Evolutionary conservation across 1,140 invertebrate genomes (phyloP).

Genomic region (Babylonia areolata): DNA sequence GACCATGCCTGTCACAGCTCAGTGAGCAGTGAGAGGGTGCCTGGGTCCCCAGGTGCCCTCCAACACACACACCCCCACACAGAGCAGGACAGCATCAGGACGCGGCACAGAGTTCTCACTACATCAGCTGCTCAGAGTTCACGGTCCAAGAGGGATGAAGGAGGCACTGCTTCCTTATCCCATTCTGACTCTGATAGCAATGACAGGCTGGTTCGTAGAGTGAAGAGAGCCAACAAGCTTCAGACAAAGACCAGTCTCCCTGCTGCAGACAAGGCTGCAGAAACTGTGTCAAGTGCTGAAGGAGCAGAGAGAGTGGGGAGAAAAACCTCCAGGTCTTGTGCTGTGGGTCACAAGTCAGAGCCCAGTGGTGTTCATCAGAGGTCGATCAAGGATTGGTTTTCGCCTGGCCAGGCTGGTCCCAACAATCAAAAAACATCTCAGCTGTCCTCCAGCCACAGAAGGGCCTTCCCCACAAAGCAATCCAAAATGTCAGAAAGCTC

Average conservation of each 20-base stretch:
- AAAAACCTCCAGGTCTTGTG: not conserved
- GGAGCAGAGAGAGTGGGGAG: not conserved
- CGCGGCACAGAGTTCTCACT: not conserved
- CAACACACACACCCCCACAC: not conserved
- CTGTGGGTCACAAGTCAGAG: not conserved
- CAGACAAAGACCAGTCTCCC: not conserved
- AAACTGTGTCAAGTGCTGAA: not conserved
- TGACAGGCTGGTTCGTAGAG: not conserved
- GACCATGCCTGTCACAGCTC: no score
- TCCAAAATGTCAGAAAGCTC: not conserved
- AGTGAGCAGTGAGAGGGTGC: not conserved
- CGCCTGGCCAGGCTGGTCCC: not conserved
- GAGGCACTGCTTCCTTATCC: not conserved
- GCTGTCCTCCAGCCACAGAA: not conserved
- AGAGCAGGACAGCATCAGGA: not conserved
- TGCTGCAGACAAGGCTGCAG: not conserved
- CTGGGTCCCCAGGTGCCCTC: not conserved
- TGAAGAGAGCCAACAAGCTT: not conserved
- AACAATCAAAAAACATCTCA: no score
- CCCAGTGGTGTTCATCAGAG: conserved; percentile 35
- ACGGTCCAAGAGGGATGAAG: no score
- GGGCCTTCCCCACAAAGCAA: not conserved
- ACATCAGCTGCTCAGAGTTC: not conserved
- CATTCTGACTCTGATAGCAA: not conserved
- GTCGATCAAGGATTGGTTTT: conserved; percentile 54